Conservation (phyloP, 2,888 invertebrate genomes). For the Plutella xylostella region DNA sequence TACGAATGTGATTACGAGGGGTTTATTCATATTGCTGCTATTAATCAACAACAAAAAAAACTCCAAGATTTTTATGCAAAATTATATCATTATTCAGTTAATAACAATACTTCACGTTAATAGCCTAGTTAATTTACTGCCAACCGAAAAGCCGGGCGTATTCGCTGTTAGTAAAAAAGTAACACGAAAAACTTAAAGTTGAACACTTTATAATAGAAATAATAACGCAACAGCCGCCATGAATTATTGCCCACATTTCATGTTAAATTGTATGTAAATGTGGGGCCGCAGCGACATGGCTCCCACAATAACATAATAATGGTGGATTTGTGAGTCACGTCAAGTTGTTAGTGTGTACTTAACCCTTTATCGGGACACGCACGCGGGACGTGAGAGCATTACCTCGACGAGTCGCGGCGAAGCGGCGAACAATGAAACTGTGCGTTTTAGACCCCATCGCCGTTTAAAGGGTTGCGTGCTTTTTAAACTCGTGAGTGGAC, state of each 20-base stretch:
- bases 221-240: conserved; percentile 58
- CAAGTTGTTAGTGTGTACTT: conserved; percentile 68
- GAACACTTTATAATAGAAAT: conserved; percentile 65
- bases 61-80: conserved; percentile 33
- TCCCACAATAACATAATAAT: conserved; percentile 70
- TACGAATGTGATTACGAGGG: conserved; percentile 28
- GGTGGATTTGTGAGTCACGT: conserved; percentile 68
- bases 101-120: conserved; percentile 36
- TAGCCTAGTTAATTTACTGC: conserved; percentile 38
- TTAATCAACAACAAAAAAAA: no score
- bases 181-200: conserved; percentile 49
- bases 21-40: conserved; percentile 25
- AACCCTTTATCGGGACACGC: conserved; percentile 69
- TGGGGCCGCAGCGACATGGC: conserved; percentile 56
- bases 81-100: conserved; percentile 32
- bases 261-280: conserved; percentile 70
- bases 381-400: conserved; percentile 67
- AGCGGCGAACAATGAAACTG: conserved; percentile 30
- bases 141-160: conserved; percentile 27
- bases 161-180: conserved; percentile 28
- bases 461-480: conserved; percentile 17
- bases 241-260: conserved; percentile 67
- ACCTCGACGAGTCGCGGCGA: conserved; percentile 38
- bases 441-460: conserved; percentile 22
- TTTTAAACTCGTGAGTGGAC: conserved; percentile 32